A percentile compares a stretch with the other conserved stretches of the same genome.
Conservation (phyloP, 92 coral and sea anemone species). For the Porites divaricata region DNA sequence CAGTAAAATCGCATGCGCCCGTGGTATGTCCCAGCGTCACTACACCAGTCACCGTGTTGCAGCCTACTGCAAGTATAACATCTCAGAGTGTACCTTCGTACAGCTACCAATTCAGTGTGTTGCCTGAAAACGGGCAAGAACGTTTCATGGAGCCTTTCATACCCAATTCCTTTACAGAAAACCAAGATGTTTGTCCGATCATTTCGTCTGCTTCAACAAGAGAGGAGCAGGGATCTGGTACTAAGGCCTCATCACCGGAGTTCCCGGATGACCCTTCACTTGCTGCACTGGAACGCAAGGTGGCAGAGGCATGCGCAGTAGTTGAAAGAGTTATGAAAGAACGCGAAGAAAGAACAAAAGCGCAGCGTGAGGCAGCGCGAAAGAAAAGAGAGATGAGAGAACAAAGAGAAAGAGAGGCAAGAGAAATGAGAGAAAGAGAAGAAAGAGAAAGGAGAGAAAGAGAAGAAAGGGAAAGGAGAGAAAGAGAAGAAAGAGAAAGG, state of each 20-base stretch:
- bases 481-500: neutral
- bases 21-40: neutral
- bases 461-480: neutral
- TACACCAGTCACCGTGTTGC: neutral
- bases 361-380: constrained; percentile 7
- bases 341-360: constrained; percentile 19
- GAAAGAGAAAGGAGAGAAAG: neutral
- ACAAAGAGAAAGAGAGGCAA: constrained; percentile 24
- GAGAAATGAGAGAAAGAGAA: constrained; percentile 2
- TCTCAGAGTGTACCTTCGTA: neutral
- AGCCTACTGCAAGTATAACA: neutral
- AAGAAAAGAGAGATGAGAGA: constrained; percentile 26
- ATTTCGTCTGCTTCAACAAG: neutral
- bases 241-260: neutral
- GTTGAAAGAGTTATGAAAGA: constrained; percentile 42
- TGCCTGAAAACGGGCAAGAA: neutral
- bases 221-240: neutral
- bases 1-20: neutral
- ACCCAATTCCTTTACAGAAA: too few relatives aligned
- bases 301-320: constrained; percentile 56
- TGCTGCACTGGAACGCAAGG: constrained; percentile 28
- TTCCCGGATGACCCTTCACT: neutral
- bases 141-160: neutral
- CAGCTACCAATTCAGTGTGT: neutral
- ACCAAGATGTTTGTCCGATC: too few relatives aligned